phyloP scores from a whole-genome alignment of 2,888 invertebrate species.

The Sesia apiformis region DNA sequence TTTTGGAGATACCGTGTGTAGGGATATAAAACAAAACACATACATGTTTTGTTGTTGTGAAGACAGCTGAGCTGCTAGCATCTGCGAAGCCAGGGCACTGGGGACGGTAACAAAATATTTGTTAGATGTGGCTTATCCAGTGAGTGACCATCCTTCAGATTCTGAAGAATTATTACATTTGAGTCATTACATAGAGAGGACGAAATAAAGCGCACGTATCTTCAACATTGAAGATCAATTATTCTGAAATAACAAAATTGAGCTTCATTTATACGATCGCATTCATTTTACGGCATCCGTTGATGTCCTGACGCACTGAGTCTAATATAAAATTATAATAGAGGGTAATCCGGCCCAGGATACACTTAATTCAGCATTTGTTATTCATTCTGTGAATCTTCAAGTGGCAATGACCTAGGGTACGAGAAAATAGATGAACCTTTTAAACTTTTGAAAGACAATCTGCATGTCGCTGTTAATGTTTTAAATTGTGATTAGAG shows the following conservation, averaged over 20 bases:
- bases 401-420: slow-evolving; percentile 31
- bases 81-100: slow-evolving; percentile 98
- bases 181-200: not conserved
- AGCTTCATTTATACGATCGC: not conserved
- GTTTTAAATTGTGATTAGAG: not conserved
- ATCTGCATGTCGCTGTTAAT: not conserved
- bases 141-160: slow-evolving; percentile 21
- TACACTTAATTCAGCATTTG: slow-evolving; percentile 54
- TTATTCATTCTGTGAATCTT: slow-evolving; percentile 8
- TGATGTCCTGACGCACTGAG: slow-evolving; percentile 29
- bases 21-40: slow-evolving; percentile 76
- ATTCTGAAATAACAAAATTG: not conserved
- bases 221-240: slow-evolving; percentile 6
- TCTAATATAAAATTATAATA: slow-evolving; percentile 53
- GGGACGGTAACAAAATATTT: slow-evolving; percentile 76
- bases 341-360: slow-evolving; percentile 17
- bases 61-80: slow-evolving; percentile 94
- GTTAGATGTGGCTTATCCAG: slow-evolving; percentile 53
- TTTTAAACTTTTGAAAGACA: not conserved
- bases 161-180: slow-evolving; percentile 22
- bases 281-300: not conserved
- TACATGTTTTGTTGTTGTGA: slow-evolving; percentile 96
- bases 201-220: slow-evolving; percentile 38
- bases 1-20: slow-evolving; percentile 37
- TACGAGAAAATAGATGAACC: slow-evolving; percentile 5